Conservation (phyloP, 2,113 vertebrate species). For the Apus apus region DNA sequence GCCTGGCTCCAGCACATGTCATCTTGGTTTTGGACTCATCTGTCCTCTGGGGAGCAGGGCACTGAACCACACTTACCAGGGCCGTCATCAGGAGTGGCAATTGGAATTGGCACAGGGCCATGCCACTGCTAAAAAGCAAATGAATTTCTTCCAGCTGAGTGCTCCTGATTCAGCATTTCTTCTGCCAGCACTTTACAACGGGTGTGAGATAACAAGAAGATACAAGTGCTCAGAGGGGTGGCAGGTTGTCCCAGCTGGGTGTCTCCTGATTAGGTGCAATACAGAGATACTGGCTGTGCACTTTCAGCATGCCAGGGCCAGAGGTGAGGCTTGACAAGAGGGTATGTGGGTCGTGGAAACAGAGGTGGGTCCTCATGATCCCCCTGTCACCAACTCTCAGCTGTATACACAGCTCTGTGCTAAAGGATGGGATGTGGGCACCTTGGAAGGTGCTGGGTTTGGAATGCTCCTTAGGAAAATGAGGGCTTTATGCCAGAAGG, state of each 20-base stretch:
- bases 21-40: background rate
- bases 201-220: background rate
- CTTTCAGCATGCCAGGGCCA: rapidly evolving
- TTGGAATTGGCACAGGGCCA: background rate
- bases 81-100: rapidly evolving
- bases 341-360: background rate
- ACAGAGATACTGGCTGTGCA: background rate
- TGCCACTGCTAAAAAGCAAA: background rate
- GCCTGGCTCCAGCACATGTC: too few relatives aligned
- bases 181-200: background rate
- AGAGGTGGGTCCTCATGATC: background rate
- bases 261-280: background rate
- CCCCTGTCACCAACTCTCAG: background rate
- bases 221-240: background rate
- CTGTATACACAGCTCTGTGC: rapidly evolving
- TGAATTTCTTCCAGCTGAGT: background rate
- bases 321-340: background rate
- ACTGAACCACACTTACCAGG: background rate
- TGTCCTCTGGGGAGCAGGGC: background rate
- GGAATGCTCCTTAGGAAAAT: background rate
- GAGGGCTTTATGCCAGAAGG: background rate
- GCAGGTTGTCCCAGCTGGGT: rapidly evolving
- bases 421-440: background rate
- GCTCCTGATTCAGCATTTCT: constrained; percentile 5
- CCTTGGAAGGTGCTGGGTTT: background rate